Evolutionary conservation across 2,888 invertebrate genomes (phyloP).

Genomic region (Apamea monoglypha): DNA sequence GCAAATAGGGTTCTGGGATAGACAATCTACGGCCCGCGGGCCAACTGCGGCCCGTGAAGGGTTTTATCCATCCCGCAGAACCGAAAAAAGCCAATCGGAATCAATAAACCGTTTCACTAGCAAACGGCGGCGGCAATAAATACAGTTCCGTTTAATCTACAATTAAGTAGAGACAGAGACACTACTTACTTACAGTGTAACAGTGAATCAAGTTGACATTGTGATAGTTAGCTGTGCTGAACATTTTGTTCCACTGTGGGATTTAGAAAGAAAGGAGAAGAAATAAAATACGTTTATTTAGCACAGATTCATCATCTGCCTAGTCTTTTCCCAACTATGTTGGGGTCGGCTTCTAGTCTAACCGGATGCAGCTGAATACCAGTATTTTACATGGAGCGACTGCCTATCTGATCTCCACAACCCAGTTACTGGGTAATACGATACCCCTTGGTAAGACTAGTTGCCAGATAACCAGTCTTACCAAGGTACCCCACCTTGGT

Average conservation of each 20-base stretch:
- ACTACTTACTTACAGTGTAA: constrained; percentile 13
- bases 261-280: background rate
- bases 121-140: constrained; percentile 24
- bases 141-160: constrained; percentile 31
- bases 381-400: no score
- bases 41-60: background rate
- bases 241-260: constrained; percentile 17
- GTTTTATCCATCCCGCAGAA: background rate
- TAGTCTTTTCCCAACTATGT: no score
- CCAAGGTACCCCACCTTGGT: no score
- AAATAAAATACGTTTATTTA: background rate
- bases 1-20: background rate
- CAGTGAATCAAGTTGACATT: constrained; percentile 8
- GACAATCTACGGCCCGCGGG: background rate
- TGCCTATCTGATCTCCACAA: no score
- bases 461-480: no score
- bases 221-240: constrained; percentile 8
- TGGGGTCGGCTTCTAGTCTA: no score
- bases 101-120: constrained; percentile 33
- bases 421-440: no score
- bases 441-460: background rate
- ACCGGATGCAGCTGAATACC: no score
- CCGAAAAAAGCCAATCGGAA: constrained; percentile 13
- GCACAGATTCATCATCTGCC: no score
- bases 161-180: constrained; percentile 39